A percentile compares a stretch with the other conserved stretches of the same genome.
These are phyloP conservation scores for Athetis lepigone DNA, from an alignment of 2,888 invertebrate genomes.

Conservation along the genomic window DNA sequence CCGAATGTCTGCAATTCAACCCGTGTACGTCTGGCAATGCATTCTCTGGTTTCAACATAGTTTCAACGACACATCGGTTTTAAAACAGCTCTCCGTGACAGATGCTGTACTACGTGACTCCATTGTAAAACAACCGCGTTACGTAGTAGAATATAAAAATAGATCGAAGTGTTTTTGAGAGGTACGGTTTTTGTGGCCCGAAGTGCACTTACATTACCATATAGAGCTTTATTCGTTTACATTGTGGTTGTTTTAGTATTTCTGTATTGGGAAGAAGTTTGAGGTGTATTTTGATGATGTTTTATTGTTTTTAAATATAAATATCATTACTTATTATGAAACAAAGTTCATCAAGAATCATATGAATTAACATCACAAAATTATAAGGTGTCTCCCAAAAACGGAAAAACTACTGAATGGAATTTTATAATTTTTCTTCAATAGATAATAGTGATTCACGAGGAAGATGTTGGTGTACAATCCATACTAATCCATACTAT, in stretches of 20 bases:
- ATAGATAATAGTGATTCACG: too few species aligned
- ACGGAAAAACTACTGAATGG: too few species aligned
- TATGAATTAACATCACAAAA: too few species aligned
- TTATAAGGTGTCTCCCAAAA: too few species aligned
- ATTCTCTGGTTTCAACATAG: constrained; percentile 75
- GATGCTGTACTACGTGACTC: constrained; percentile 82
- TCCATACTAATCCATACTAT: too few species aligned
- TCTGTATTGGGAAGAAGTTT: constrained; percentile 18
- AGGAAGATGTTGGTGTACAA: too few species aligned
- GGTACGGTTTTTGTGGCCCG: constrained; percentile 57
- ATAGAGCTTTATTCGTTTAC: constrained; percentile 52
- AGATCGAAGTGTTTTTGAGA: constrained; percentile 67
- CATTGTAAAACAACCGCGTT: constrained; percentile 78
- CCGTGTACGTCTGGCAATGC: constrained; percentile 59
- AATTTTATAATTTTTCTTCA: too few species aligned
- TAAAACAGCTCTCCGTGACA: constrained; percentile 80
- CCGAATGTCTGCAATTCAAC: constrained; percentile 62
- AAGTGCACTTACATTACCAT: constrained; percentile 64
- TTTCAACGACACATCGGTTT: constrained; percentile 80
- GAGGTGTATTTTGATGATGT: background rate
- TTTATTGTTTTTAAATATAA: too few species aligned
- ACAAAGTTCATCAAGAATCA: too few species aligned
- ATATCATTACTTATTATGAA: too few species aligned
- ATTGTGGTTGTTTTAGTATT: constrained; percentile 34
- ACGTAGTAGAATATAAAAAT: constrained; percentile 75